A percentile compares a stretch with the other conserved stretches of the same genome.
Conservation (phyloP, 1,140 invertebrate genomes). For the Palaemon carinicauda region DNA sequence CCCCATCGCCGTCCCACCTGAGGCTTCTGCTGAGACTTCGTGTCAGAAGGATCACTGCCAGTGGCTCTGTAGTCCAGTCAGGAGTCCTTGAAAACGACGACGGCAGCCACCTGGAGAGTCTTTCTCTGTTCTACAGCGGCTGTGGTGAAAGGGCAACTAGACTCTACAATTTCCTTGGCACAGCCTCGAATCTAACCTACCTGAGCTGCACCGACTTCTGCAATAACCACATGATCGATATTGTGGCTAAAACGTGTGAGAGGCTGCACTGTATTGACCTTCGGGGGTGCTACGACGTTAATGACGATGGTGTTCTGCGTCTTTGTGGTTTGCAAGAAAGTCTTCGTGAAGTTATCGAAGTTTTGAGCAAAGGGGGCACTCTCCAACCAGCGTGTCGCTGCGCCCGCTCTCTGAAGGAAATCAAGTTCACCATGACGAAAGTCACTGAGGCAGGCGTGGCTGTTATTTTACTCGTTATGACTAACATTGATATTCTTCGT, state of each 20-base stretch:
- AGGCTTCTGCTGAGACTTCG: constrained; percentile 46
- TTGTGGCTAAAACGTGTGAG: constrained; percentile 51
- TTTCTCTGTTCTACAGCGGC: constrained; percentile 53
- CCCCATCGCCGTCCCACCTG: constrained; percentile 48
- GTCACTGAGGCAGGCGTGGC: constrained; percentile 59
- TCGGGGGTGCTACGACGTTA: constrained; percentile 56
- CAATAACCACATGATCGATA: constrained; percentile 56
- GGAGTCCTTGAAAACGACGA: constrained; percentile 42
- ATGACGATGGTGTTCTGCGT: constrained; percentile 53
- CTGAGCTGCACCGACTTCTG: constrained; percentile 58
- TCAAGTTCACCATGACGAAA: constrained; percentile 58
- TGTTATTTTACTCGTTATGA: constrained; percentile 54
- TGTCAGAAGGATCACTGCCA: constrained; percentile 49
- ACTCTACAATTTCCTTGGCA: constrained; percentile 51
- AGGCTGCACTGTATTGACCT: constrained; percentile 50
- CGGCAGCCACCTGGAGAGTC: constrained; percentile 28
- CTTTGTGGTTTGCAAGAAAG: constrained; percentile 52
- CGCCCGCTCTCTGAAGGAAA: constrained; percentile 46
- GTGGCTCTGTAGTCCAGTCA: constrained; percentile 55
- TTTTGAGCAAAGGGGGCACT: constrained; percentile 41
- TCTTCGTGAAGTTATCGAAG: constrained; percentile 44
- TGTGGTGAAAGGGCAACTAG: constrained; percentile 49
- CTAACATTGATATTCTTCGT: constrained; percentile 52
- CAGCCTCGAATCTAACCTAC: constrained; percentile 35
- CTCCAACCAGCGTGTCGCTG: constrained; percentile 44